Percentiles rank a stretch among this genome's conserved stretches.
phyloP scores from a whole-genome alignment of 92 coral and sea anemone species.

The Bergia puertoricense region DNA sequence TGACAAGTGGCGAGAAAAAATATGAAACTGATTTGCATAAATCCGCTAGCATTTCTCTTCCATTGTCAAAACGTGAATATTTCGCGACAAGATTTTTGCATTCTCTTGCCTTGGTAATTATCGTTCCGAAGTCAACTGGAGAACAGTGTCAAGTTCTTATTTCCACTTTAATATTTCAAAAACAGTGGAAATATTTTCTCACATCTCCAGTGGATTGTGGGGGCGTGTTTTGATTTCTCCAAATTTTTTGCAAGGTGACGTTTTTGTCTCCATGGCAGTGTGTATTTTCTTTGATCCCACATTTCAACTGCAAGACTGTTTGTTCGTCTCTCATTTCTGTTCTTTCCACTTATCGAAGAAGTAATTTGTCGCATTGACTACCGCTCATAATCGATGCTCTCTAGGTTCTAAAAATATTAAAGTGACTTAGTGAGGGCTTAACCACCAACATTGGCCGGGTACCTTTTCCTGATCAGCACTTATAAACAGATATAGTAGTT shows the following conservation, averaged over 20 bases:
- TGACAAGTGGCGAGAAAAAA: neutral
- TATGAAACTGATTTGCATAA: neutral
- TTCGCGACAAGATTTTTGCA: neutral
- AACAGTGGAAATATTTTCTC: neutral
- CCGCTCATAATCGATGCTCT: neutral
- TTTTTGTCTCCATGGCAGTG: slow-evolving; percentile 19
- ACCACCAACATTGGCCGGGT: no score
- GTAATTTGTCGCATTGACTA: neutral
- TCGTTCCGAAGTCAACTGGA: neutral
- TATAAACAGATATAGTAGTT: no score
- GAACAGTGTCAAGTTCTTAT: neutral
- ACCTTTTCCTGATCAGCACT: no score
- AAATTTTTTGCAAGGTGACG: slow-evolving; percentile 14
- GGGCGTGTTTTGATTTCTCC: slow-evolving; percentile 19
- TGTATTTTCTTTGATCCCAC: neutral
- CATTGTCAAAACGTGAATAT: neutral
- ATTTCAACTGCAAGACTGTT: no score
- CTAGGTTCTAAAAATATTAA: no score
- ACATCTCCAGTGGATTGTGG: slow-evolving; percentile 20
- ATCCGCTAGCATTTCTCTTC: neutral
- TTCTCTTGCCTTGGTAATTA: neutral
- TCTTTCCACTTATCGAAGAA: neutral
- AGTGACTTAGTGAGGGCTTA: no score
- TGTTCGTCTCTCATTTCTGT: neutral
- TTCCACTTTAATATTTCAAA: neutral